A percentile compares a stretch with the other conserved stretches of the same genome.
Evolutionary conservation across 2,113 vertebrate species (phyloP).

Genomic region (Colaptes auratus): DNA sequence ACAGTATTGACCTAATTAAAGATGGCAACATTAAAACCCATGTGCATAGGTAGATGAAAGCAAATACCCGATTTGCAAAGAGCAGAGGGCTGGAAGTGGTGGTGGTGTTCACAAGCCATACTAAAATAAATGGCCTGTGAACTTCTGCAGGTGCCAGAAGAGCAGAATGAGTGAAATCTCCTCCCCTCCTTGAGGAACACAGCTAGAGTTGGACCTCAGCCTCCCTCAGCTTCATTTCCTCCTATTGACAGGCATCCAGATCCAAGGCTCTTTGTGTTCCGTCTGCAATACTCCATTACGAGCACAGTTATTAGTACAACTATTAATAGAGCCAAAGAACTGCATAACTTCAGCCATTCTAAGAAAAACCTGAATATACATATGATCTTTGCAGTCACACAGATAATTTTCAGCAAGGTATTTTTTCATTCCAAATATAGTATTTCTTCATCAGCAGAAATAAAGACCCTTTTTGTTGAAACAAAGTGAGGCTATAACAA

Average conservation of each 20-base stretch:
- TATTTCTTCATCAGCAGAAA: not conserved
- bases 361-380: not conserved
- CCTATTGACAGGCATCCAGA: not conserved
- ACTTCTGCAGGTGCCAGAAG: not conserved
- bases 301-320: not conserved
- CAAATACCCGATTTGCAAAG: not conserved
- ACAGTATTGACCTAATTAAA: not conserved
- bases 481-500: not conserved
- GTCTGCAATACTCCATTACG: not conserved
- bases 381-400: not conserved
- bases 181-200: not conserved
- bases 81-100: not conserved
- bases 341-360: not conserved
- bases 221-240: not conserved
- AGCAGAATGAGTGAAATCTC: not conserved
- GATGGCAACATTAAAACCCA: accelerated
- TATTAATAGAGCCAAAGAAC: slow-evolving; percentile 5
- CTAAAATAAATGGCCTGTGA: not conserved
- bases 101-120: not conserved
- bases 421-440: not conserved
- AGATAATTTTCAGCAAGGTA: not conserved
- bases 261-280: not conserved
- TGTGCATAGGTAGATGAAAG: not conserved
- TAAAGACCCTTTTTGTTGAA: not conserved
- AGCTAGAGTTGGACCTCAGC: not conserved